Conservation (phyloP, 2,888 invertebrate species). For the Mesopsocus fuscifrons region DNA sequence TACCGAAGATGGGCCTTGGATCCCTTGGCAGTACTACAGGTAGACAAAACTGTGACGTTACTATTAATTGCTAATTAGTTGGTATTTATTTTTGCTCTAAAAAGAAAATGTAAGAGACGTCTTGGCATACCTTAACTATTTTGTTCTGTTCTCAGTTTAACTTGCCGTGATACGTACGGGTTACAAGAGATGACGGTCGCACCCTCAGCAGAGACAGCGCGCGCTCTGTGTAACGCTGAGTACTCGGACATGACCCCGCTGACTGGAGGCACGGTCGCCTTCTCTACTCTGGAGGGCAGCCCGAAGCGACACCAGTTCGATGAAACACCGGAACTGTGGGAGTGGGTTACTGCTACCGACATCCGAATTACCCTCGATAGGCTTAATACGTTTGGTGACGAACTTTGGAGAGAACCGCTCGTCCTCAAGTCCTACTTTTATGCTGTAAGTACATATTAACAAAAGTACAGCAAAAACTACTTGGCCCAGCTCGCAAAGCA, state of each 20-base stretch:
- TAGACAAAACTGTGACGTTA: conserved; percentile 22
- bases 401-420: conserved; percentile 79
- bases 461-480: no score
- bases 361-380: conserved; percentile 77
- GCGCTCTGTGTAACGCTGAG: conserved; percentile 94
- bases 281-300: conserved; percentile 84
- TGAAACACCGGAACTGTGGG: conserved; percentile 66
- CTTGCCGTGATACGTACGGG: conserved; percentile 81
- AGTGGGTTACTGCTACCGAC: conserved; percentile 96
- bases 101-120: no score
- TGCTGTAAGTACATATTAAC: no score
- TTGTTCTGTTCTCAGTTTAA: conserved; percentile 39
- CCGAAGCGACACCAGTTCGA: conserved; percentile 89
- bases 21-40: conserved; percentile 81
- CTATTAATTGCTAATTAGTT: conserved; percentile 8
- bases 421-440: conserved; percentile 94
- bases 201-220: conserved; percentile 64
- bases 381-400: conserved; percentile 96
- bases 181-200: conserved; percentile 56
- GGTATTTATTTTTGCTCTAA: conserved; percentile 9
- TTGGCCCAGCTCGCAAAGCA: no score
- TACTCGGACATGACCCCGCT: conserved; percentile 95
- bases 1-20: conserved; percentile 59
- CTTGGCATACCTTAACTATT: no score
- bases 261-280: conserved; percentile 84